These are phyloP conservation scores for Holothuria scabra DNA, from an alignment of 53 echinoderm and acorn worm species.

Conservation along the genomic window DNA sequence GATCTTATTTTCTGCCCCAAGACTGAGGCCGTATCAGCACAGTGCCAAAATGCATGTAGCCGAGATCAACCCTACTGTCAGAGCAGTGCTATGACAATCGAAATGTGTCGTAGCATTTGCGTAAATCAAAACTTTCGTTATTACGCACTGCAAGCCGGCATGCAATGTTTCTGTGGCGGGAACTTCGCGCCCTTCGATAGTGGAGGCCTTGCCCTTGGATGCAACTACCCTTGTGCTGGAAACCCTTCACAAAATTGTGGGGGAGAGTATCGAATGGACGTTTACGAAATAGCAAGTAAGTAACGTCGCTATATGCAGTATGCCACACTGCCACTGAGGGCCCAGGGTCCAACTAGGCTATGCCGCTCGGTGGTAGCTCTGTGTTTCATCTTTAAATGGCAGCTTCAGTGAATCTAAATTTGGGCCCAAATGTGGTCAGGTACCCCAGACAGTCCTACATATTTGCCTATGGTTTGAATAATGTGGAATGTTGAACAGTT, in stretches of 20 bases:
- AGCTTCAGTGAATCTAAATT: too few relatives aligned
- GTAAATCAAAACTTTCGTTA: constrained; percentile 58
- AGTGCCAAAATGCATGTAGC: constrained; percentile 27
- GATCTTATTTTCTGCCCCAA: constrained; percentile 66
- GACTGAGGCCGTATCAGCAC: neutral
- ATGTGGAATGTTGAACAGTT: too few relatives aligned
- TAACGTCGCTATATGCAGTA: neutral
- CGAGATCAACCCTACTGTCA: constrained; percentile 58
- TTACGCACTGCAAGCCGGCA: constrained; percentile 64
- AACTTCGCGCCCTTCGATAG: constrained; percentile 51
- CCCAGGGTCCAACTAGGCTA: too few relatives aligned
- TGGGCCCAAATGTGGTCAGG: too few relatives aligned
- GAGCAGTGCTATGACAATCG: constrained; percentile 59
- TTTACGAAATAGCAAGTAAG: constrained; percentile 71
- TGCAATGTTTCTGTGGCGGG: constrained; percentile 78
- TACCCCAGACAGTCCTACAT: too few relatives aligned
- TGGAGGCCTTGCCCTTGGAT: constrained; percentile 22
- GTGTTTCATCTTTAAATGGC: too few relatives aligned
- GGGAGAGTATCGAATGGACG: constrained; percentile 59
- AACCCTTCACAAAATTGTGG: constrained; percentile 67
- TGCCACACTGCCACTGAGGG: too few relatives aligned
- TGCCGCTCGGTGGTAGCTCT: too few relatives aligned
- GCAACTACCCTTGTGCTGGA: constrained; percentile 54
- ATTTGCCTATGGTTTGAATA: too few relatives aligned
- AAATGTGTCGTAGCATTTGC: constrained; percentile 61